These are phyloP conservation scores for Hiodon alosoides DNA, from an alignment of 2,113 vertebrate species.

Conservation along the genomic window DNA sequence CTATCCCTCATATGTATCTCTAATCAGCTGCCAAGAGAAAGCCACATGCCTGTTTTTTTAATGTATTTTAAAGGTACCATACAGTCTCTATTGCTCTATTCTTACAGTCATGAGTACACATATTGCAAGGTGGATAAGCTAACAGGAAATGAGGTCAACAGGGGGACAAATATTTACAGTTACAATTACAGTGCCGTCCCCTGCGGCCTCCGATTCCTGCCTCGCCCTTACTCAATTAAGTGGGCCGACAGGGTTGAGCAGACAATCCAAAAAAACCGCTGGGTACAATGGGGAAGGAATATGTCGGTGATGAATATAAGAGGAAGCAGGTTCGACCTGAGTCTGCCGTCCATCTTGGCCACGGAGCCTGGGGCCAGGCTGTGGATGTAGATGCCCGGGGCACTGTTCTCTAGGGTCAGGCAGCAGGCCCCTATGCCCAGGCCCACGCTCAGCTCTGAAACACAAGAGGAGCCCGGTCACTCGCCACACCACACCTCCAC, in stretches of 20 bases:
- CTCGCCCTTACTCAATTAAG: constrained; percentile 39
- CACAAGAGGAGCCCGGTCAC: not conserved
- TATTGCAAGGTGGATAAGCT: too few relatives aligned
- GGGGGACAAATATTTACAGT: constrained; percentile 5
- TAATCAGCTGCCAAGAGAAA: too few relatives aligned
- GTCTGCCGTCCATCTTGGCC: constrained; percentile 88
- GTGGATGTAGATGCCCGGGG: constrained; percentile 90
- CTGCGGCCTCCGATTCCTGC: constrained; percentile 24
- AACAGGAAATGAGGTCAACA: not conserved
- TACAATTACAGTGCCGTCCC: constrained; percentile 19
- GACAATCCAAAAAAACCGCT: not conserved
- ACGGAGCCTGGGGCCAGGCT: constrained; percentile 89
- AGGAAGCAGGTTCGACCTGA: constrained; percentile 65
- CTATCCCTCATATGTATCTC: too few relatives aligned
- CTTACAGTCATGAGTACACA: too few relatives aligned
- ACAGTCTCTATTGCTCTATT: too few relatives aligned
- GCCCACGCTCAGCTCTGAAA: constrained; percentile 81
- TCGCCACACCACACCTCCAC: not conserved
- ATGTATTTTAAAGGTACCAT: too few relatives aligned
- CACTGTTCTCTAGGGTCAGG: constrained; percentile 77
- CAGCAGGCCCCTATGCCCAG: constrained; percentile 89
- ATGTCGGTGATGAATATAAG: not conserved
- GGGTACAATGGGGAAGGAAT: not conserved
- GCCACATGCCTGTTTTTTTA: too few relatives aligned
- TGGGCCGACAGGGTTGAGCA: constrained; percentile 14